Base-by-base conservation (phyloP, 2,113 vertebrate genomes). In the Noctilio leporinus region DNA sequence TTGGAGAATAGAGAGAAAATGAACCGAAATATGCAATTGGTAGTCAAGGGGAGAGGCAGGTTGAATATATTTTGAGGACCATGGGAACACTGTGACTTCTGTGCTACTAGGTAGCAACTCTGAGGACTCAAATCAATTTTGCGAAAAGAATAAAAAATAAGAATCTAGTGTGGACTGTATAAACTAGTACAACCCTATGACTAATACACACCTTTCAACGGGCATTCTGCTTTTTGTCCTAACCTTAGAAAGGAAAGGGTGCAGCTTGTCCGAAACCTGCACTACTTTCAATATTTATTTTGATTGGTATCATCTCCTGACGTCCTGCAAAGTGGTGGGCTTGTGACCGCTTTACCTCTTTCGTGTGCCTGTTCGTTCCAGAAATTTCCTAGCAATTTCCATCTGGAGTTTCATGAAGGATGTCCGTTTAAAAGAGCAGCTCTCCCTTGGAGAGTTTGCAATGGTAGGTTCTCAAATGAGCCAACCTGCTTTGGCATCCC, bases 401-500 rank as follows among this genome's bases (percentile, higher is more conserved):
- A 7, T 69, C 12, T 86, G 51, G 12, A 82, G 38, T 45, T 47
- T 77, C 16, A 20, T 0, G 14, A 81, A 62, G 3, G 15, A 7
- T 40, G 26, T 72, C 55, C 47, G 0, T 81, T 26, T 76, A 69
- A 73, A 86, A 94, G 80, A 45, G 49, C 78, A 81, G 90, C 12
- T 57, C 69, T 72, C 89, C 55, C 47, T 35, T 14, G n/a, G 11
- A 76, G 43, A 7, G 20, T 30, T 38, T 9, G 43, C 38, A 33
- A 76, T 0, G 30, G 33, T 33, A 57, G 47, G 45, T 15, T 84
- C 47, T 94, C 45, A 14, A 45, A 64, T 35, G 12, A 87, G 7
- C 0, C 8, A 75, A 43, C 72, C 69, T n/a, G 30, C 59, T 88
- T 78, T 89, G 97, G 98, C 82, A 97, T 7, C 0, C 82, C 93